Evolutionary conservation across 2,113 vertebrate species (phyloP).

Genomic region (Catharus fuscescens): DNA sequence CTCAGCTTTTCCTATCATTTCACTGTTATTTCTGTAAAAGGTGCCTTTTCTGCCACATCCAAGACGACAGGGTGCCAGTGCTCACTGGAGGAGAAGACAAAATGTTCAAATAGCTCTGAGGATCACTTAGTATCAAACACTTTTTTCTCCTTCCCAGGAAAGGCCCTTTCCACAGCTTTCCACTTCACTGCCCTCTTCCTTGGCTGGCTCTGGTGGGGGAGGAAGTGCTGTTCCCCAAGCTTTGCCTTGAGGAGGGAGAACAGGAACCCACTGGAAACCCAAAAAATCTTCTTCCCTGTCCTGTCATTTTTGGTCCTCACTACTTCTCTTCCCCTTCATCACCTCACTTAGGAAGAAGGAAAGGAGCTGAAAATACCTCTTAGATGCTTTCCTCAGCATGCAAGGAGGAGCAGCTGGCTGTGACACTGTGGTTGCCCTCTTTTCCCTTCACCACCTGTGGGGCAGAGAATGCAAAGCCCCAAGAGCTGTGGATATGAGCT

Average conservation of each 20-base stretch:
- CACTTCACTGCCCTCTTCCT: neutral
- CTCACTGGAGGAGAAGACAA: neutral
- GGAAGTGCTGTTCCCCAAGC: neutral
- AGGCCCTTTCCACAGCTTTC: neutral
- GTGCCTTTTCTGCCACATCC: neutral
- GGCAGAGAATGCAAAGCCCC: neutral
- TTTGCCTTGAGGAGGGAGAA: neutral
- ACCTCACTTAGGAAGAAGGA: neutral
- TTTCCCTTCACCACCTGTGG: neutral
- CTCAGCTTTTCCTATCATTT: neutral
- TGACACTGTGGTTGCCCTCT: neutral
- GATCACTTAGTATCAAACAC: accelerated
- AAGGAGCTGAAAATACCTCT: neutral
- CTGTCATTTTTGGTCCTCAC: neutral
- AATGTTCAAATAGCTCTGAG: neutral
- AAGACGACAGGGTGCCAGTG: neutral
- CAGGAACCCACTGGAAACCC: neutral
- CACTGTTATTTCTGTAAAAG: neutral
- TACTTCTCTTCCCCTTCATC: neutral
- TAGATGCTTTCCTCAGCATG: neutral
- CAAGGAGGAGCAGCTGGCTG: neutral
- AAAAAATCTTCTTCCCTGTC: neutral
- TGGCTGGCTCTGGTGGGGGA: neutral
- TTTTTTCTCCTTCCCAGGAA: neutral
- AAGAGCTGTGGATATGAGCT: neutral